A percentile compares a stretch with the other conserved stretches of the same genome.
phyloP scores from a whole-genome alignment of 1,140 invertebrate genomes.

The Cydia pomonella region DNA sequence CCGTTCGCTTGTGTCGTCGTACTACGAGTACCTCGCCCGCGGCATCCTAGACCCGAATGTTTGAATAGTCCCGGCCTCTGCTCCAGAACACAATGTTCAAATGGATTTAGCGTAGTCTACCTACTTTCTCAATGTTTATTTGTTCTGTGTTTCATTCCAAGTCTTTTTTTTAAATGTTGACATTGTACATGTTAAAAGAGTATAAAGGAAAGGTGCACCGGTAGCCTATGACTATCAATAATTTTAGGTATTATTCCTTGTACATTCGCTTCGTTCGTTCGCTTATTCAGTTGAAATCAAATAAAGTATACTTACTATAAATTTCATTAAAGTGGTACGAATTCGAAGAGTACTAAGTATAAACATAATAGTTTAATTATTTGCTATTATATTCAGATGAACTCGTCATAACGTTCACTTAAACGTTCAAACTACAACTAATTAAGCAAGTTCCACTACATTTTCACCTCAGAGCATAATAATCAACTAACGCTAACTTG shows the following conservation, averaged over 20 bases:
- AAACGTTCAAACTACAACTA: conserved; percentile 17
- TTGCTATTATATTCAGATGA: not conserved
- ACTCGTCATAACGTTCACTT: not conserved
- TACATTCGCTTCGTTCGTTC: too few relatives aligned
- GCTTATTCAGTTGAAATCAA: too few relatives aligned
- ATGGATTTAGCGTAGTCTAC: not conserved
- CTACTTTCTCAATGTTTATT: not conserved
- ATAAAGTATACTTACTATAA: too few relatives aligned
- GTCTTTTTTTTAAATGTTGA: not conserved
- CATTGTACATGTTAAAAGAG: not conserved
- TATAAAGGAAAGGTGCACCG: not conserved
- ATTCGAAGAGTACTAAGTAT: not conserved
- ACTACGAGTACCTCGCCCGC: not conserved
- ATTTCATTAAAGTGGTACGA: not conserved
- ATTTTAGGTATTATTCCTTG: too few relatives aligned
- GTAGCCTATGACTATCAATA: too few relatives aligned
- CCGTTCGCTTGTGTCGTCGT: not conserved
- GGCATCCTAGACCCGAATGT: not conserved
- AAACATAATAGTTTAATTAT: not conserved
- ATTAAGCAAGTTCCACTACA: conserved; percentile 20
- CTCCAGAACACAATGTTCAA: conserved; percentile 4
- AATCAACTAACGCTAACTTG: conserved; percentile 20
- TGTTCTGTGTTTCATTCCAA: not conserved
- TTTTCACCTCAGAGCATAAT: conserved; percentile 23
- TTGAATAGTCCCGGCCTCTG: not conserved